Evolutionary conservation across 2,113 vertebrate species (phyloP).

Genomic region (Dicaeum eximium): DNA sequence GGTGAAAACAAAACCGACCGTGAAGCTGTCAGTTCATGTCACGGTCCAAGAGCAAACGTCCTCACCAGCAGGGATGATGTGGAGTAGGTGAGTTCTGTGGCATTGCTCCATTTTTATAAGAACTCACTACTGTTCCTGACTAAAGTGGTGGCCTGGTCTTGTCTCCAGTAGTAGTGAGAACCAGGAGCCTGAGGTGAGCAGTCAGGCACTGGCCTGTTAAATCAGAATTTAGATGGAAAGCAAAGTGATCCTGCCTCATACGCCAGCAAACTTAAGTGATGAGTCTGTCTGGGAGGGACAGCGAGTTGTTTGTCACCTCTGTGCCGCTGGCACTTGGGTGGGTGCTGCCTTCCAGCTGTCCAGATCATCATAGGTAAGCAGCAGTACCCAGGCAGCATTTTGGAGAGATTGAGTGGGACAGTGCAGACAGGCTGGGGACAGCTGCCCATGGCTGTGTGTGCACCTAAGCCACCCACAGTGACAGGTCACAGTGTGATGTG

Average conservation of each 20-base stretch:
- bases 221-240: background rate
- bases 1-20: background rate
- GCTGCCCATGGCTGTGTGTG: background rate
- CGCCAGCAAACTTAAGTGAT: fast-evolving
- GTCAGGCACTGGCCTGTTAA: background rate
- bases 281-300: background rate
- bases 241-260: background rate
- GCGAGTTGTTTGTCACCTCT: background rate
- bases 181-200: background rate
- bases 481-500: fast-evolving
- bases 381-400: background rate
- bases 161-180: background rate
- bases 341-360: background rate
- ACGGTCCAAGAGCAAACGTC: background rate
- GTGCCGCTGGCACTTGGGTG: background rate
- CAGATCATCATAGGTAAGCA: fast-evolving
- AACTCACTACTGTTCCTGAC: background rate
- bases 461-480: too few relatives aligned
- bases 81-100: background rate
- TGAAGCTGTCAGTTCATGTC: background rate
- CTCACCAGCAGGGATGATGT: background rate
- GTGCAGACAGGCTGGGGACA: background rate
- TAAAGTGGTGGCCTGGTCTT: background rate
- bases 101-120: background rate
- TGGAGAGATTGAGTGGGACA: background rate